These are phyloP conservation scores for Electrona antarctica DNA, from an alignment of 2,113 vertebrate species.

Conservation along the genomic window DNA sequence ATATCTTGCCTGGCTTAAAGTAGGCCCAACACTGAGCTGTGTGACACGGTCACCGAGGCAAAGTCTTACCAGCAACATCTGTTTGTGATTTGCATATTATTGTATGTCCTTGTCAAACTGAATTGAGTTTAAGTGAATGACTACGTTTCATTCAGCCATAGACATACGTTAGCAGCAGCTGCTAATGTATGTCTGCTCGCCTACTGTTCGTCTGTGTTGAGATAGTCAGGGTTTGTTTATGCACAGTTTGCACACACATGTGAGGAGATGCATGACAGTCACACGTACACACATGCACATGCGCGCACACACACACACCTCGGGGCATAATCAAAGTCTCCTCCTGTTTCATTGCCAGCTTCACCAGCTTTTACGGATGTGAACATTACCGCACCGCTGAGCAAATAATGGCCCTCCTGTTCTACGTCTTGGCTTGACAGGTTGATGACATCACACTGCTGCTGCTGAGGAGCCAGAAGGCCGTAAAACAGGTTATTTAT, in stretches of 20 bases:
- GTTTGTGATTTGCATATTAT: conserved; percentile 43
- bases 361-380: conserved; percentile 58
- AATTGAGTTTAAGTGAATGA: conserved; percentile 11
- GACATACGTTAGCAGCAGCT: conserved; percentile 27
- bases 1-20: conserved; percentile 8
- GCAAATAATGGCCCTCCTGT: conserved; percentile 65
- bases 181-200: not conserved
- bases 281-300: conserved; percentile 1
- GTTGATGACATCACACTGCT: conserved; percentile 57
- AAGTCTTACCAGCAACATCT: conserved; percentile 47
- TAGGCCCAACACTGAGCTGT: conserved; percentile 22
- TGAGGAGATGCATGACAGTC: not conserved
- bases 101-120: conserved; percentile 17
- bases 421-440: conserved; percentile 37
- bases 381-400: conserved; percentile 45
- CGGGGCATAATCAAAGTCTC: conserved; percentile 46
- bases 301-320: conserved; percentile 15
- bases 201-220: not conserved
- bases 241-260: not conserved
- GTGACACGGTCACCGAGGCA: conserved; percentile 17
- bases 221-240: conserved; percentile 11
- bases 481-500: conserved; percentile 46
- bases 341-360: conserved; percentile 61
- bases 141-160: conserved; percentile 17
- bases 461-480: conserved; percentile 43